phyloP scores from a whole-genome alignment of 2,113 vertebrate genomes.

The Psittacara wagleri region DNA sequence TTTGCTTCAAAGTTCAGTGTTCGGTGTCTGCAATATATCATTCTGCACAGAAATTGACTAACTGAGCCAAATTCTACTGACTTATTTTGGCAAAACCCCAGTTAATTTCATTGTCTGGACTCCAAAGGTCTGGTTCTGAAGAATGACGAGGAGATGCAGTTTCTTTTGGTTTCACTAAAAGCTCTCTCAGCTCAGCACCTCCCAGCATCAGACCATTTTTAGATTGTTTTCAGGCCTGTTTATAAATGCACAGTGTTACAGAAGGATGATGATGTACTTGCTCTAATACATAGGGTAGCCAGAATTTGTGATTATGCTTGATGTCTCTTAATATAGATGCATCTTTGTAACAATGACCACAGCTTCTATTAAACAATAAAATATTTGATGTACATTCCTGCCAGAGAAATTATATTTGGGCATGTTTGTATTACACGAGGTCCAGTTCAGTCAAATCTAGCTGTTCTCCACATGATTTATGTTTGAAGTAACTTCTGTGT shows the following conservation, averaged over 20 bases:
- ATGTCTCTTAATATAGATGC: neutral
- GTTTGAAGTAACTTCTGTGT: slow-evolving; percentile 21
- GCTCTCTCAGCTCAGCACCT: neutral
- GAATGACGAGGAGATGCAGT: neutral
- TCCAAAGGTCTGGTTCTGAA: neutral
- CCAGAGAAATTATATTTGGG: neutral
- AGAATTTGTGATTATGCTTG: neutral
- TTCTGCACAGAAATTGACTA: neutral
- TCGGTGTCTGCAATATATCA: neutral
- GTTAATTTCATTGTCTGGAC: neutral
- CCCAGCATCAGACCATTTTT: neutral
- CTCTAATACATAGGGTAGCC: neutral
- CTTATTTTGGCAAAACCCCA: neutral
- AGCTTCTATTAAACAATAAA: neutral
- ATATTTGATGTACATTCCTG: neutral
- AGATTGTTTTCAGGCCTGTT: neutral
- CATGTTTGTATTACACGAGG: neutral
- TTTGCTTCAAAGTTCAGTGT: neutral
- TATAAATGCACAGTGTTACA: neutral
- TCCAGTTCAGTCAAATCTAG: neutral
- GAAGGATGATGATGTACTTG: neutral
- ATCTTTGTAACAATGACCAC: neutral
- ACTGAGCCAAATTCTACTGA: neutral
- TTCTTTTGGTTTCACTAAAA: neutral
- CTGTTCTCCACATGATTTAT: neutral